Base-by-base conservation (phyloP, 2,113 vertebrate genomes). In the Verasper variegatus region DNA sequence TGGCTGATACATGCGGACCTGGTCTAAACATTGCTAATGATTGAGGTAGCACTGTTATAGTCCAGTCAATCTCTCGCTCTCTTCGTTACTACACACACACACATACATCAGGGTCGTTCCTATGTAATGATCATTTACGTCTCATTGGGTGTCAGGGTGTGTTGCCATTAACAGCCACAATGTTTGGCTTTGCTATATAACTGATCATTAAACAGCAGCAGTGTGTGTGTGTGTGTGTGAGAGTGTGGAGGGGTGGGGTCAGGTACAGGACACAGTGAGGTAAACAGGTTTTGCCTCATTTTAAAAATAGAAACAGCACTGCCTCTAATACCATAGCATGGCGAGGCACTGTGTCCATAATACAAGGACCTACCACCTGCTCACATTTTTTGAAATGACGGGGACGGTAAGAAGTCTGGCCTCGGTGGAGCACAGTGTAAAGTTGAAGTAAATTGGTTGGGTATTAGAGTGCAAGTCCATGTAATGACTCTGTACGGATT, bases 351-450 rank as follows among this genome's bases (percentile, higher is more conserved):
- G 67, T 83, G 78, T 80, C 74, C 77, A 78, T 78, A 66, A 80
- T 62, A 42, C 71, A 86, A 81, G 69, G 76, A 88, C 84, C 79
- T 83, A 68, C 86, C 85, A 88, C 91, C 89, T 88, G 81, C 89
- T 87, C 76, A 89, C 79, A 86, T 83, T 88, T 31, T 84, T 42
- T 52, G 58, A 85, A 82, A 82, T 82, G 81, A 86, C 87, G 80
- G 72, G 76, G 65, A 73, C 5, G n/a, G 73, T 78, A 79, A 78
- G 80, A 77, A 86, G 70, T 15, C 73, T 37, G 71, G 69, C 81
- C 67, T 63, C 5, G 35, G 74, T 18, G 52, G 62, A 78, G 68
- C 78, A 0, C 13, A 74, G 73, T 76, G 63, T 83, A 71, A 82
- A 81, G 91, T 83, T 80, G 68, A 86, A 78, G 62, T 82, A 86